phyloP scores from a whole-genome alignment of 2,797 vertebrate species.

The Emydoidea blandingii region DNA sequence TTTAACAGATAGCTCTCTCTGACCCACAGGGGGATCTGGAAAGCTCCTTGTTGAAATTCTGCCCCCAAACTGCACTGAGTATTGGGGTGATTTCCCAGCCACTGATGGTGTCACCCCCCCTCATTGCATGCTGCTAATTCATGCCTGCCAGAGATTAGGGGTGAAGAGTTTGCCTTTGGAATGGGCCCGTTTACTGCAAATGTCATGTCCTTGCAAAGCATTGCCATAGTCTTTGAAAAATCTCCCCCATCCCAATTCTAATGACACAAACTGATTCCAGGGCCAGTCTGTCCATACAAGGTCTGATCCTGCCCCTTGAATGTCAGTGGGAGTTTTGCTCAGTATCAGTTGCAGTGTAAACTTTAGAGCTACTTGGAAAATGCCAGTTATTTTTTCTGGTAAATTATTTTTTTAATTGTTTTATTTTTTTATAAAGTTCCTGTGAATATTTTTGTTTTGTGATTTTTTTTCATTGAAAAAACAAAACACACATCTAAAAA shows the following conservation, averaged over 20 bases:
- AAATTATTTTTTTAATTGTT: conserved; percentile 71
- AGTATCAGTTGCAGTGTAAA: neutral
- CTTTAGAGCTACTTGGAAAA: neutral
- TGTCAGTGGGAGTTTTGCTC: neutral
- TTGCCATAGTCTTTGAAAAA: neutral
- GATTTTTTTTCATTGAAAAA: neutral
- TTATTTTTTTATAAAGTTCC: conserved; percentile 41
- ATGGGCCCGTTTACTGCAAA: conserved; percentile 53
- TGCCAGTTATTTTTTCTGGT: neutral
- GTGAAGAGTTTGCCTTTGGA: neutral
- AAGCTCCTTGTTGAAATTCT: accelerated
- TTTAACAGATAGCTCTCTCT: neutral
- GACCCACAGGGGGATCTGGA: accelerated
- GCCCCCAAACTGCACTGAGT: accelerated
- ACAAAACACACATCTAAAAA: neutral
- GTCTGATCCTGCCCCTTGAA: conserved; percentile 25
- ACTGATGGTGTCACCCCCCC: accelerated
- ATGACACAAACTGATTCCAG: conserved; percentile 31
- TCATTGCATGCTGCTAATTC: accelerated
- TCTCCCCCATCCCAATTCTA: neutral
- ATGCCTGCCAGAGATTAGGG: accelerated
- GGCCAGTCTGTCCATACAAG: conserved; percentile 26
- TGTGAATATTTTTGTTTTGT: conserved; percentile 3
- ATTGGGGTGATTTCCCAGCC: accelerated
- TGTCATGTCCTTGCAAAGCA: conserved; percentile 63